phyloP scores from a whole-genome alignment of 2,797 vertebrate genomes.

The Pangasius mekongensis region DNA sequence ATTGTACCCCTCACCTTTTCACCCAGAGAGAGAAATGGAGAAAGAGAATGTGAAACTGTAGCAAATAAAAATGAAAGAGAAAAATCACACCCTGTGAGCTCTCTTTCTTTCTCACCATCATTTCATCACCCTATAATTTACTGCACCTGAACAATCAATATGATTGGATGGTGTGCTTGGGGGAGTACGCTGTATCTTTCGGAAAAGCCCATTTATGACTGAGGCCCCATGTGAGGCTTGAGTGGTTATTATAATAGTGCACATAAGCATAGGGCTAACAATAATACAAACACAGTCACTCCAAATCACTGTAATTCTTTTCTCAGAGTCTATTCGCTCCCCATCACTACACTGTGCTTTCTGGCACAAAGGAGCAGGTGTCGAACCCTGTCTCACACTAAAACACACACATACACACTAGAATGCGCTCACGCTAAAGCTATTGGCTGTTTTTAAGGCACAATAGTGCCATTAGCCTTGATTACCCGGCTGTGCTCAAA shows the following conservation, averaged over 20 bases:
- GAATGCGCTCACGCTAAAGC: constrained; percentile 58
- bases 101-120: constrained; percentile 20
- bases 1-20: background rate
- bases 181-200: constrained; percentile 59
- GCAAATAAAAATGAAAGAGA: constrained; percentile 44
- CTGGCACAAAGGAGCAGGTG: constrained; percentile 88
- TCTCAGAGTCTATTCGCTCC: constrained; percentile 62
- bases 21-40: background rate
- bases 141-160: constrained; percentile 68
- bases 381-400: constrained; percentile 67
- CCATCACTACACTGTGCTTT: constrained; percentile 57
- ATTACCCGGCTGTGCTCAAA: constrained; percentile 71
- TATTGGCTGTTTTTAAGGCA: constrained; percentile 71
- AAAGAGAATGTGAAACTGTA: constrained; percentile 35
- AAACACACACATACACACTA: constrained; percentile 45
- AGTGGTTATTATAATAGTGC: constrained; percentile 68
- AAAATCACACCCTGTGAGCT: constrained; percentile 39
- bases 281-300: constrained; percentile 61
- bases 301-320: constrained; percentile 81
- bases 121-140: constrained; percentile 68
- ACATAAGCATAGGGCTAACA: constrained; percentile 63
- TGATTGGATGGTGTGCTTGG: constrained; percentile 67
- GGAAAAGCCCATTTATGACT: constrained; percentile 63
- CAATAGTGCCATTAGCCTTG: constrained; percentile 75
- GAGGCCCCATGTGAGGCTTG: constrained; percentile 61